phyloP scores from a whole-genome alignment of 2,113 vertebrate genomes.

The Syrrhaptes paradoxus region DNA sequence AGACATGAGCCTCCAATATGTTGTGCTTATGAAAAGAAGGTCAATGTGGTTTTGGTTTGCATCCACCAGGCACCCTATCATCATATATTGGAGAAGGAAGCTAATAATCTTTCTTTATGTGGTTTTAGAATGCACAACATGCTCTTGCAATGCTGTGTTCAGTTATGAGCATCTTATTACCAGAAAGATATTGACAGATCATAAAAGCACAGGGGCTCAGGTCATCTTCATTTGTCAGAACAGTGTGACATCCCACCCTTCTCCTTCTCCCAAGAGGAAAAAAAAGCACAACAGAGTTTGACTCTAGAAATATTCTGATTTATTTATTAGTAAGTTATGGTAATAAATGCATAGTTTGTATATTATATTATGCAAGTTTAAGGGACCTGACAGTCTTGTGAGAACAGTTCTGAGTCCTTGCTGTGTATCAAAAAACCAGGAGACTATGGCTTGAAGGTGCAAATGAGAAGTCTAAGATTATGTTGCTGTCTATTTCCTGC shows the following conservation, averaged over 20 bases:
- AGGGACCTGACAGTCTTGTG: not conserved
- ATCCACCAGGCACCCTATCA: slow-evolving; percentile 24
- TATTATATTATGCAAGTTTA: not conserved
- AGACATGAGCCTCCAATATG: slow-evolving; percentile 24
- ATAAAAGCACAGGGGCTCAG: slow-evolving; percentile 42
- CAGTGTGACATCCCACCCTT: slow-evolving; percentile 43
- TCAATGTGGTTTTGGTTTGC: slow-evolving; percentile 34
- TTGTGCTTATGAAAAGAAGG: slow-evolving; percentile 21
- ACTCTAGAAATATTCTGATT: slow-evolving; percentile 25
- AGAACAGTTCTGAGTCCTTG: not conserved
- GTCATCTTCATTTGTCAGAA: slow-evolving; percentile 63
- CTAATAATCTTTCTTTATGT: slow-evolving; percentile 55
- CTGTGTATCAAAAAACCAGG: not conserved
- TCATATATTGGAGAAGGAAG: not conserved
- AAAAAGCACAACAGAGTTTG: not conserved
- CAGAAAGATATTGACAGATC: slow-evolving; percentile 58
- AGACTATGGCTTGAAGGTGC: not conserved
- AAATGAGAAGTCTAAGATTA: not conserved
- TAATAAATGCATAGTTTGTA: slow-evolving; percentile 31
- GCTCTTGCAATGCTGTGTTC: slow-evolving; percentile 33
- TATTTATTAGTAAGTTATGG: slow-evolving; percentile 40
- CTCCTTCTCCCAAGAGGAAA: slow-evolving; percentile 1
- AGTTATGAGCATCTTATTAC: slow-evolving; percentile 53
- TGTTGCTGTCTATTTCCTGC: not conserved
- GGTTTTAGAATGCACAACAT: slow-evolving; percentile 52